A percentile compares a stretch with the other conserved stretches of the same genome.
Evolutionary conservation across 2,113 vertebrate genomes (phyloP).

Genomic region (Nyctibius bracteatus): DNA sequence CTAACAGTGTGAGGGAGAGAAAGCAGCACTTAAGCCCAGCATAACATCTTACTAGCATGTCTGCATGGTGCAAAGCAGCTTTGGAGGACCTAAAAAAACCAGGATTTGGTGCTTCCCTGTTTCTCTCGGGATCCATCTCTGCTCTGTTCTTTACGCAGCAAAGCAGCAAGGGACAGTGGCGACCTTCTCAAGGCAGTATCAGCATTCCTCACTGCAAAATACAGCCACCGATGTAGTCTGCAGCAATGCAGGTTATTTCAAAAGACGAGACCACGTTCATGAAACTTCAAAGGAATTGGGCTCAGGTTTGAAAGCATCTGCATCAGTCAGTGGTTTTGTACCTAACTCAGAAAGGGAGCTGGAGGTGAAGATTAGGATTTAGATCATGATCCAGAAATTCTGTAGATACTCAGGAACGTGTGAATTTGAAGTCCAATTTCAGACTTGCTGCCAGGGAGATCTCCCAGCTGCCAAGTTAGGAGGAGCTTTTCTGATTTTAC

Average conservation of each 20-base stretch:
- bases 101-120: background rate
- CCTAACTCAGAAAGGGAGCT: background rate
- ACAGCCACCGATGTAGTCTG: background rate
- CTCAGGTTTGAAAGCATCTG: background rate
- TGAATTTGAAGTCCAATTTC: background rate
- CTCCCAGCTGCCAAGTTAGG: background rate
- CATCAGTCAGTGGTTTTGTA: background rate
- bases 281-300: background rate
- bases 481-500: background rate
- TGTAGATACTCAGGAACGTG: background rate
- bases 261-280: background rate
- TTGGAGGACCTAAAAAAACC: background rate
- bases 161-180: background rate
- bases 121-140: background rate
- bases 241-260: background rate
- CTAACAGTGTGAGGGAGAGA: background rate
- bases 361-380: background rate
- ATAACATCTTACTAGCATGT: rapidly evolving
- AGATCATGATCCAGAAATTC: background rate
- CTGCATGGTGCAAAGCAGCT: background rate
- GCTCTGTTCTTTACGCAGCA: background rate
- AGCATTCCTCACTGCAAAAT: background rate
- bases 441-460: background rate
- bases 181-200: background rate
- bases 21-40: background rate